phyloP scores from a whole-genome alignment of 2,797 vertebrate species.

The Gobio occitaniae region DNA sequence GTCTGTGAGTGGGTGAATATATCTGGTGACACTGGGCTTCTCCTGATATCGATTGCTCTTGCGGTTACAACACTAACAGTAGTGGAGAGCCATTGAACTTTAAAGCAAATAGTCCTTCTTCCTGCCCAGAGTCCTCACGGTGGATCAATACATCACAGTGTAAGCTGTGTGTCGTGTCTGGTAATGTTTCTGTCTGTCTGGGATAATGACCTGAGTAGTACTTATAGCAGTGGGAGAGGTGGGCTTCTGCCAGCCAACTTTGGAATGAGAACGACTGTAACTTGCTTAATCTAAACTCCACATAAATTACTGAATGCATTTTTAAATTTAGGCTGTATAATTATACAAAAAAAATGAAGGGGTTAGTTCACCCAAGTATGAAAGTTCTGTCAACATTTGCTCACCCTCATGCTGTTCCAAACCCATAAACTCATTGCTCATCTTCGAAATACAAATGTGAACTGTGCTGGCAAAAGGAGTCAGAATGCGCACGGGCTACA shows the following conservation, averaged over 20 bases:
- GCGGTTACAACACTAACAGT: conserved; percentile 77
- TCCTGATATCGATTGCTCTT: conserved; percentile 75
- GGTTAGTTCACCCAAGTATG: background rate
- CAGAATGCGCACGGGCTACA: no score
- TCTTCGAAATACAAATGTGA: background rate
- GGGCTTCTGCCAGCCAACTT: conserved; percentile 65
- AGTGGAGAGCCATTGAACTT: conserved; percentile 79
- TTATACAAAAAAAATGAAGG: background rate
- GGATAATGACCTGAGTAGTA: conserved; percentile 71
- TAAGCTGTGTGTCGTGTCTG: conserved; percentile 63
- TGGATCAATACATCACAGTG: conserved; percentile 70
- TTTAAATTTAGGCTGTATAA: background rate
- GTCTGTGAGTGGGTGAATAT: conserved; percentile 80
- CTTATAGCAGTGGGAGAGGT: conserved; percentile 63
- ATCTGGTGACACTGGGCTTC: conserved; percentile 77
- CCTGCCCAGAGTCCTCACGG: conserved; percentile 73
- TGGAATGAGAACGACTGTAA: background rate
- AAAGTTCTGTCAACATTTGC: background rate
- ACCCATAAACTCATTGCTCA: background rate
- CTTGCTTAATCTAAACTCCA: background rate
- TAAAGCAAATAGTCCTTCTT: conserved; percentile 82
- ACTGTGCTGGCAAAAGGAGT: no score
- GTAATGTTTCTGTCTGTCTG: conserved; percentile 78
- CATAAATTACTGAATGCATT: background rate
- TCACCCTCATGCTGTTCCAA: background rate